Conservation (phyloP, 2,888 invertebrate genomes). For the Aricia artaxerxes region DNA sequence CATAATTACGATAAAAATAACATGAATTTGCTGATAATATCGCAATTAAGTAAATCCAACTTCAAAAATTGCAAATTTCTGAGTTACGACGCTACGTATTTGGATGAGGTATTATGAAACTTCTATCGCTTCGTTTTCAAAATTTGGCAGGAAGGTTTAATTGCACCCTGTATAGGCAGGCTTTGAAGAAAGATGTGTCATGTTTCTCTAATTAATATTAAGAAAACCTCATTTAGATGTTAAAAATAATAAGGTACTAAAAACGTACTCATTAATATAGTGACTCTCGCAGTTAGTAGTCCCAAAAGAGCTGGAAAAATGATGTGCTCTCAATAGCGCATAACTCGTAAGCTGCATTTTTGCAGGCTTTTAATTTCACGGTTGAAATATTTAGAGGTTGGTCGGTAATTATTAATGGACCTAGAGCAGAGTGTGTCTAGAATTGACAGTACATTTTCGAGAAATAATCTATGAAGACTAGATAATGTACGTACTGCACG, state of each 20-base stretch:
- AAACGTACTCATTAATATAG: background rate
- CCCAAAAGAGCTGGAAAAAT: slow-evolving; percentile 3
- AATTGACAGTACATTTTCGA: background rate
- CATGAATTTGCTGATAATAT: no score
- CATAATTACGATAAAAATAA: no score
- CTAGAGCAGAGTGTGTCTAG: background rate
- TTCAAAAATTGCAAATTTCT: no score
- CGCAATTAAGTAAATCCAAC: no score
- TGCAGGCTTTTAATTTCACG: slow-evolving; percentile 15
- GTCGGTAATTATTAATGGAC: background rate
- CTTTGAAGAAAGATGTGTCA: background rate
- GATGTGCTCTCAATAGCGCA: background rate
- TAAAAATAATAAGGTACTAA: background rate
- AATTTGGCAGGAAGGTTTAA: no score
- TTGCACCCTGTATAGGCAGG: no score
- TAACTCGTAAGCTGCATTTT: background rate
- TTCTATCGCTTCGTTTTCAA: no score
- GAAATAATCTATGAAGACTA: background rate
- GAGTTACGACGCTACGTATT: no score
- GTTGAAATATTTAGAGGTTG: slow-evolving; percentile 13
- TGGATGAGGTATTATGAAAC: no score
- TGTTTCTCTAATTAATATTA: background rate
- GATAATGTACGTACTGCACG: no score
- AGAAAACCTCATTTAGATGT: background rate
- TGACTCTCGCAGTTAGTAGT: background rate